These are phyloP conservation scores for Drosophila meridionalis DNA, from an alignment of 2,888 invertebrate genomes.

Conservation along the genomic window DNA sequence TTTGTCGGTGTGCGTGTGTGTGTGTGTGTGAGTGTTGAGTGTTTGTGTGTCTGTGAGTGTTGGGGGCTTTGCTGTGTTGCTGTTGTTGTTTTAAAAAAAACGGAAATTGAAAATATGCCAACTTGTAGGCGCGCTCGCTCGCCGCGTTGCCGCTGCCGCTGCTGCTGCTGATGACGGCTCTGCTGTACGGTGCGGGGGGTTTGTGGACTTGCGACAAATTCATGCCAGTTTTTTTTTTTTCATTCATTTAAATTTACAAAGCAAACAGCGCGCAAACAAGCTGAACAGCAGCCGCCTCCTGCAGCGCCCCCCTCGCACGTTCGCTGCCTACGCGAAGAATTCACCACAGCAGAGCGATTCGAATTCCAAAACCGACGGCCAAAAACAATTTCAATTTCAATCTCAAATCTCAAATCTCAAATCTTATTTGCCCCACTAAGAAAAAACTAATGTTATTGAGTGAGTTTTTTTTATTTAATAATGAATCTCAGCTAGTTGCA, in stretches of 20 bases:
- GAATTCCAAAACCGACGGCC: conserved; percentile 10
- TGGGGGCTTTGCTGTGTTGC: conserved; percentile 49
- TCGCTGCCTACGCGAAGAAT: conserved; percentile 51
- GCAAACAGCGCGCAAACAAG: conserved; percentile 64
- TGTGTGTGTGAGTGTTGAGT: conserved; percentile 25
- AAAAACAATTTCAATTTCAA: conserved; percentile 26
- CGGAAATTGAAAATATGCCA: conserved; percentile 85
- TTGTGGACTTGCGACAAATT: conserved; percentile 70
- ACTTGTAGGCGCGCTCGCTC: conserved; percentile 83
- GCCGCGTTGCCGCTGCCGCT: conserved; percentile 33
- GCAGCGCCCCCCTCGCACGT: conserved; percentile 24
- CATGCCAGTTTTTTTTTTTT: conserved; percentile 79
- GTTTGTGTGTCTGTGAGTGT: conserved; percentile 38
- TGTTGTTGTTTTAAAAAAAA: conserved; percentile 68
- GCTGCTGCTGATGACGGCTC: conserved; percentile 23
- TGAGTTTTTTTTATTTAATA: conserved; percentile 48
- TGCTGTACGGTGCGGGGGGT: conserved; percentile 29
- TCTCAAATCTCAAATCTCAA: conserved; percentile 33
- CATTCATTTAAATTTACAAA: conserved; percentile 83
- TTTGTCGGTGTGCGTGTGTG: conserved; percentile 46
- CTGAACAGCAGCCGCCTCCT: conserved; percentile 42
- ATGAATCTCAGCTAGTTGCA: conserved; percentile 62
- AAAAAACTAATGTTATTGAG: conserved; percentile 27
- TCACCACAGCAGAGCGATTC: conserved; percentile 22
- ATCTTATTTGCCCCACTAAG: conserved; percentile 17